Base-by-base conservation (phyloP, 2,113 vertebrate species). In the Cebidichthys violaceus region DNA sequence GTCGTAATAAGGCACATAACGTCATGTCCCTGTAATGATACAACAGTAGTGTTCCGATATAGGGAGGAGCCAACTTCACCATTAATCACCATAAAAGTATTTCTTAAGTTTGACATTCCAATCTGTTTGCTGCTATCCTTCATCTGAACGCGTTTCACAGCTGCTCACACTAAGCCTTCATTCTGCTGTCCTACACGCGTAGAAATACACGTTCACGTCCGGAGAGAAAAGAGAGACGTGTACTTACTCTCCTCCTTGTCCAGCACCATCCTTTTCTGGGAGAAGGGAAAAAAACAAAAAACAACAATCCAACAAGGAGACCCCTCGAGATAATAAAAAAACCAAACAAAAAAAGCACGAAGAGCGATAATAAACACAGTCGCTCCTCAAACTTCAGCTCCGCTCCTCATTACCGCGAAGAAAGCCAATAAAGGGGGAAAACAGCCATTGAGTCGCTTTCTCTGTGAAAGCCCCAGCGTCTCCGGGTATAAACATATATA, bases 211-310 rank as follows among this genome's bases (percentile, higher is more conserved):
- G 2, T n/a, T 54, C 52, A n/a, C 22, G 3, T 47, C 17, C n/a
- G n/a, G n/a, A 18, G 18, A 20, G 4, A 18, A 54, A 22, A 60
- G 22, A 35, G 69, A 37, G 13, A 4, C 24, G 29, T 3, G 9
- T 94, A 97, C 97, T 96, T 95, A 98, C 97, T 97, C 93, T 98
- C 97, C 95, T 98, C 97, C 96, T 97, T 97, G 96, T 98, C 97
- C 95, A 98, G 95, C 92, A 98, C 97, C 97, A 98, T 98, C 95
- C 96, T 97, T 8, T 91, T 94, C 91, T 6, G 83, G 2, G 47
- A 2, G 15, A 7, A n/a, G 6, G 41, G 10, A 41, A 41, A 41
- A 41, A 10, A 52, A 9, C 6, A 3, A n/a, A 10, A 84, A 82
- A 41, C 61, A 71, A 77, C 90, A 90, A 89, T 93, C 94, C 80